These are phyloP conservation scores for Chymomyza fuscimana DNA, from an alignment of 2,888 invertebrate genomes.

Conservation along the genomic window DNA sequence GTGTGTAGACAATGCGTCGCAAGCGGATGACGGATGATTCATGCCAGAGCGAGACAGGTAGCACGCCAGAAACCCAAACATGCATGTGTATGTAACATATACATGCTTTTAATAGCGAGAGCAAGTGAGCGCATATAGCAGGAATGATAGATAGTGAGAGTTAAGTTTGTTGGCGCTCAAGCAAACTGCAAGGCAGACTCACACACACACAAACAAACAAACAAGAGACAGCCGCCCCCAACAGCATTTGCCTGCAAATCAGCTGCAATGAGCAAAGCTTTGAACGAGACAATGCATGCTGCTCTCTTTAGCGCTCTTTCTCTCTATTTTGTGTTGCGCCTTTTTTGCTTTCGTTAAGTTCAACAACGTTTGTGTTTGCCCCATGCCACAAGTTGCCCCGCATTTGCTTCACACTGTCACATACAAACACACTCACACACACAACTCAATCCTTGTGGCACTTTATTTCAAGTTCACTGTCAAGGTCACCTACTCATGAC, in stretches of 20 bases:
- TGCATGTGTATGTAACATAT: neutral
- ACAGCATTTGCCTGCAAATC: constrained; percentile 32
- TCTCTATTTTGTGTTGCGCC: neutral
- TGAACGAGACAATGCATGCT: constrained; percentile 10
- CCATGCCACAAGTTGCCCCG: constrained; percentile 10
- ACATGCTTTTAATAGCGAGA: constrained; percentile 7
- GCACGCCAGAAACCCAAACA: too few relatives aligned
- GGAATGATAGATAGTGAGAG: constrained; percentile 18
- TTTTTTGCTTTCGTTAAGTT: constrained; percentile 9
- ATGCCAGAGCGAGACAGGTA: constrained; percentile 27
- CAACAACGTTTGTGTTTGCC: neutral
- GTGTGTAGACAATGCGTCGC: constrained; percentile 62
- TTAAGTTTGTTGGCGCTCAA: constrained; percentile 1
- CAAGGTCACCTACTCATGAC: constrained; percentile 87
- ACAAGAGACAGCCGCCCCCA: constrained; percentile 7
- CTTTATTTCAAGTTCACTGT: constrained; percentile 88
- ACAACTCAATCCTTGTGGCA: constrained; percentile 73
- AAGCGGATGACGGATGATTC: constrained; percentile 61
- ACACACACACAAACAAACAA: constrained; percentile 19
- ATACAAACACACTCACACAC: constrained; percentile 23
- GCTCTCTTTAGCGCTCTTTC: constrained; percentile 12
- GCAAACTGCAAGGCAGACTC: constrained; percentile 29
- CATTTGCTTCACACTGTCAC: constrained; percentile 35
- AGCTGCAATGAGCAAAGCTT: constrained; percentile 16
- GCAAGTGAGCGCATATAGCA: constrained; percentile 5